These are phyloP conservation scores for Trissolcus brochymenae DNA, from an alignment of 2,888 invertebrate species.

Conservation along the genomic window DNA sequence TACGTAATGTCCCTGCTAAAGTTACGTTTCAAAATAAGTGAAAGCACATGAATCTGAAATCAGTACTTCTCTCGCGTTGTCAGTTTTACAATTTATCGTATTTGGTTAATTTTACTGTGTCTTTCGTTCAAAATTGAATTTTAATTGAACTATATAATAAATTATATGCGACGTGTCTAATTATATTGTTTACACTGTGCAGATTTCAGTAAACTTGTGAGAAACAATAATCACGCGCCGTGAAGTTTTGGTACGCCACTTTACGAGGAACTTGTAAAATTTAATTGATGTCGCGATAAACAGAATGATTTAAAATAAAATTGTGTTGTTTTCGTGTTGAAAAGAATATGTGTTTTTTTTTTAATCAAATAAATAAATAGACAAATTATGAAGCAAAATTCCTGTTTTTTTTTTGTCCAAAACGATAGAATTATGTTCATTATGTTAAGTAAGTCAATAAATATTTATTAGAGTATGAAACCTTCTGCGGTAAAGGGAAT, in stretches of 20 bases:
- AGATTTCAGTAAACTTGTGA: constrained; percentile 36
- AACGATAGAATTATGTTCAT: background rate
- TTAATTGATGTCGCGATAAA: constrained; percentile 15
- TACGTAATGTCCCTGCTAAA: too few species aligned
- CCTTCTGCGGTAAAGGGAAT: constrained; percentile 14
- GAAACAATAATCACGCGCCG: constrained; percentile 32
- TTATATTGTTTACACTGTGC: constrained; percentile 50
- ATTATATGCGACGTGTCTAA: constrained; percentile 39
- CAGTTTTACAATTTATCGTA: too few species aligned
- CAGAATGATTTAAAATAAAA: too few species aligned
- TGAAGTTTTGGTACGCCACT: constrained; percentile 18
- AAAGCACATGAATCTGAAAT: too few species aligned
- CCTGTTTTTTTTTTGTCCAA: too few species aligned
- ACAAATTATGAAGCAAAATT: too few species aligned
- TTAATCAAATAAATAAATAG: too few species aligned
- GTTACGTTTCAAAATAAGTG: too few species aligned
- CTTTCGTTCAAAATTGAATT: constrained; percentile 9
- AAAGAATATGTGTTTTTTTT: too few species aligned
- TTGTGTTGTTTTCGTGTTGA: too few species aligned
- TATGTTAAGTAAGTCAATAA: background rate
- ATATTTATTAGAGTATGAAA: background rate
- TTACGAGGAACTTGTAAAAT: constrained; percentile 25
- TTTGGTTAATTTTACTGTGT: too few species aligned
- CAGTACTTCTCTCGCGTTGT: too few species aligned
- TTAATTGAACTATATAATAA: constrained; percentile 33